phyloP scores from a whole-genome alignment of 2,113 vertebrate genomes.

The Antechinus stuartii region DNA sequence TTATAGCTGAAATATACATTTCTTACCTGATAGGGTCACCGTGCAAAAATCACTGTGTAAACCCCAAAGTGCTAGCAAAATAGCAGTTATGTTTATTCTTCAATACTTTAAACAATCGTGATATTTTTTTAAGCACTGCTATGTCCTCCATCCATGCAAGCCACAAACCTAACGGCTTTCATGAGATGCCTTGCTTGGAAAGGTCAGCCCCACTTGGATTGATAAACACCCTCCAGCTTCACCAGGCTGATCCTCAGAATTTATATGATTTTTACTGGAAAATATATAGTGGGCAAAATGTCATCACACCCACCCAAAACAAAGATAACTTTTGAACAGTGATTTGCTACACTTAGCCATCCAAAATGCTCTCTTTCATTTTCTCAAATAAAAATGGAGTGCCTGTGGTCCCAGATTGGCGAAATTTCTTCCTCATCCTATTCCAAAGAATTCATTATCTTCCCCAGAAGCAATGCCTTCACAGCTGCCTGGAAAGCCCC shows the following conservation, averaged over 20 bases:
- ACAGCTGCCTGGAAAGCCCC: constrained; percentile 25
- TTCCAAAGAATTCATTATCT: constrained; percentile 23
- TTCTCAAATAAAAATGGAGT: constrained; percentile 9
- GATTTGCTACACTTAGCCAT: background rate
- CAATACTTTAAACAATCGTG: background rate
- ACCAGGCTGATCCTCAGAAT: background rate
- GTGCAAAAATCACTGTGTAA: background rate
- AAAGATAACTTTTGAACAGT: constrained; percentile 53
- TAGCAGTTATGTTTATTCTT: background rate
- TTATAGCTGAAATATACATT: background rate
- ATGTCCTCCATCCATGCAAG: background rate
- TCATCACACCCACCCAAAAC: constrained; percentile 33
- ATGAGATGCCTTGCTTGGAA: background rate
- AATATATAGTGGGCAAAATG: constrained; percentile 57
- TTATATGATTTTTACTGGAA: constrained; percentile 43
- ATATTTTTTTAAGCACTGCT: background rate
- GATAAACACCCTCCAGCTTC: background rate
- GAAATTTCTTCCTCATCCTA: background rate
- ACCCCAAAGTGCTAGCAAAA: background rate
- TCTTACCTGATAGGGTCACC: background rate
- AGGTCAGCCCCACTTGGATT: background rate
- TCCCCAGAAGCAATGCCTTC: background rate
- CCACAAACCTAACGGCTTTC: background rate
- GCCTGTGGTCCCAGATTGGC: background rate
- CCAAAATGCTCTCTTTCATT: background rate